Base-by-base conservation (phyloP, 2,888 invertebrate genomes). In the Cerastis leucographa region DNA sequence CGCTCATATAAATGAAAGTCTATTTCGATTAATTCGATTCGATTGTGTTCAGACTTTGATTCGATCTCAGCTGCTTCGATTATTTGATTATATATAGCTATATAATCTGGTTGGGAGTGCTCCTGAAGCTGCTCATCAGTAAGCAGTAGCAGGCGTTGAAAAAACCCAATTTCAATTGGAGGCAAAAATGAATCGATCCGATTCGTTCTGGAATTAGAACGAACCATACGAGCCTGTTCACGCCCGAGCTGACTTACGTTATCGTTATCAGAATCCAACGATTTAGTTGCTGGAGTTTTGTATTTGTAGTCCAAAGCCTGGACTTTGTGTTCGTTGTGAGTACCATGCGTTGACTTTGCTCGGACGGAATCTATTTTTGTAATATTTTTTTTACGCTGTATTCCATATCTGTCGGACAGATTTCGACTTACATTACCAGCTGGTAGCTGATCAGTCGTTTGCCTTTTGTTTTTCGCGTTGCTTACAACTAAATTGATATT, bases 1-100 rank as follows among this genome's bases (percentile, higher is more conserved):
- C 84, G 87, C 80, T 91, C 91, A 78, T 91, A 92, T 56, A 94
- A 73, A 42, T 89, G 83, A 71, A 91, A 94, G 6, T 79, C 66
- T 42, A 81, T 78, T 25, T 78, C 83, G 17, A 81, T 87, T 1
- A 80, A 67, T 71, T 92, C 88, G n/a, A 62, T 35, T 22, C 80
- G 85, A 44, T 75, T 68, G 9, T 46, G 74, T 25, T 84, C 83
- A 3, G 86, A 84, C 19, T 64, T 69, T 0, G 62, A 75, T 22
- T 86, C 82, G 17, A 56, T 79, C 19, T 84, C 76, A 35, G 81
- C 61, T 17, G 83, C 81, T 69, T 76, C 73, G 3, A 78, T 56
- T 71, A 88, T 73, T 71, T 80, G 66, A 40, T 86, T 80, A 62
- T 80, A 80, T 25, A 88, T 62, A 19, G 74, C 74, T 65, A 78